Base-by-base conservation (phyloP, 2,113 vertebrate genomes). In the Rhinopithecus roxellana region DNA sequence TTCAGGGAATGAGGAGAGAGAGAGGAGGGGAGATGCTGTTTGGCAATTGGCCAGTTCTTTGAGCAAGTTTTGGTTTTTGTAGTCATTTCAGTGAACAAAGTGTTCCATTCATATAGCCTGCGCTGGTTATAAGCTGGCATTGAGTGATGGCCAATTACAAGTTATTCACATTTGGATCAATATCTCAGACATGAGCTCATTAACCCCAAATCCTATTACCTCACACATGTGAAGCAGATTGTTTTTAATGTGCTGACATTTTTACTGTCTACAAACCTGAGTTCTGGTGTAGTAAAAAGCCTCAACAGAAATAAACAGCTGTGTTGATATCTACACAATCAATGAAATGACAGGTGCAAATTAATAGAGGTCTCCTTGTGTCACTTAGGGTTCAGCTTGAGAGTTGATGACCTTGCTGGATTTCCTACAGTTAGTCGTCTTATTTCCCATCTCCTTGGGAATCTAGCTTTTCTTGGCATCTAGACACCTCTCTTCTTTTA, bases 181-280 rank as follows among this genome's bases (percentile, higher is more conserved):
- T 97, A 97, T 55, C 94, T 89, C 82, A 94, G 97, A 95, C 94
- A 70, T 75, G 79, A 97, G 93, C 91, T 95, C 97, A 96, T 97
- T 97, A 97, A 94, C 93, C 94, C 95, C 91, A 59, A 83, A 96
- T 27, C 91, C 82, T 90, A 96, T 95, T 97, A 97, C 89, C 93
- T 95, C 96, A 96, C 91, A 96, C 61, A 70, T 82, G 86, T 91
- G 94, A 91, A 89, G 61, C 97, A 98, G 97, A 96, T 97, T 97
- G 96, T 93, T 96, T 95, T 94, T 95, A 94, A 97, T 52, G 45
- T 94, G 90, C 90, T 94, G 94, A 95, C 92, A 91, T 87, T 97
- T 91, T 94, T 91, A 69, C 90, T 88, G 59, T 95, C 93, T 91
- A 80, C 93, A 83, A 92, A 97, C 93, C 86, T 91, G 91, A 92